These are phyloP conservation scores for Hippoglossus stenolepis DNA, from an alignment of 2,113 vertebrate species.

Conservation along the genomic window DNA sequence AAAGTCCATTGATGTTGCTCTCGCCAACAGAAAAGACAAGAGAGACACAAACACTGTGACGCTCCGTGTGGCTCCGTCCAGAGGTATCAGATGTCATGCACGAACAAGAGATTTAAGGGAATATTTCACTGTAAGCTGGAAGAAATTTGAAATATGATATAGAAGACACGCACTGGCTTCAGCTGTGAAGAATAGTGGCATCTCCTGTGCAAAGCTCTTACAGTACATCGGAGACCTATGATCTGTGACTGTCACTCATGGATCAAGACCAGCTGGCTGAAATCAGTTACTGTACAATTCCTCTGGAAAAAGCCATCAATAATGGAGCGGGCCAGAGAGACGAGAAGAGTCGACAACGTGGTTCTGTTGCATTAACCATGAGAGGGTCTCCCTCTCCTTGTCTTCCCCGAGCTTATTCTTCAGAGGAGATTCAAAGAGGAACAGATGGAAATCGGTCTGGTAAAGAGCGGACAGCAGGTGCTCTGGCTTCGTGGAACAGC, in stretches of 20 bases:
- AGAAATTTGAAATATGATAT: slow-evolving; percentile 32
- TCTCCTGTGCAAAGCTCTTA: slow-evolving; percentile 17
- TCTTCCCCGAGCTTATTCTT: slow-evolving; percentile 39
- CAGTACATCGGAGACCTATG: slow-evolving; percentile 16
- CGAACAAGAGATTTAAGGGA: slow-evolving; percentile 22
- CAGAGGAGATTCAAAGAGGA: slow-evolving; percentile 40
- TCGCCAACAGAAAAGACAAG: slow-evolving; percentile 15
- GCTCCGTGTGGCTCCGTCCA: background rate
- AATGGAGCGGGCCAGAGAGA: slow-evolving; percentile 50
- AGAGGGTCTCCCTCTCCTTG: slow-evolving; percentile 51
- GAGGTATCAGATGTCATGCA: slow-evolving; percentile 16
- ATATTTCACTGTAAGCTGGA: background rate
- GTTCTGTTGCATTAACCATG: slow-evolving; percentile 64
- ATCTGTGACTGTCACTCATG: slow-evolving; percentile 41
- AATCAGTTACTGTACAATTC: slow-evolving; percentile 34
- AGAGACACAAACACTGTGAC: background rate
- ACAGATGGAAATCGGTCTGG: slow-evolving; percentile 63
- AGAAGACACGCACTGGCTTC: background rate
- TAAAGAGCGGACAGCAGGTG: slow-evolving; percentile 56
- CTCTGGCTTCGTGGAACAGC: slow-evolving; percentile 45
- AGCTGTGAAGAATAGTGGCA: slow-evolving; percentile 4
- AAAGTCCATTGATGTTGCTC: slow-evolving; percentile 21
- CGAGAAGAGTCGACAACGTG: slow-evolving; percentile 39
- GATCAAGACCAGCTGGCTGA: slow-evolving; percentile 44
- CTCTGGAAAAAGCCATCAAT: slow-evolving; percentile 59